A percentile compares a stretch with the other conserved stretches of the same genome.
These are phyloP conservation scores for Panthera leo DNA, from an alignment of 2,113 vertebrate genomes.

Conservation along the genomic window DNA sequence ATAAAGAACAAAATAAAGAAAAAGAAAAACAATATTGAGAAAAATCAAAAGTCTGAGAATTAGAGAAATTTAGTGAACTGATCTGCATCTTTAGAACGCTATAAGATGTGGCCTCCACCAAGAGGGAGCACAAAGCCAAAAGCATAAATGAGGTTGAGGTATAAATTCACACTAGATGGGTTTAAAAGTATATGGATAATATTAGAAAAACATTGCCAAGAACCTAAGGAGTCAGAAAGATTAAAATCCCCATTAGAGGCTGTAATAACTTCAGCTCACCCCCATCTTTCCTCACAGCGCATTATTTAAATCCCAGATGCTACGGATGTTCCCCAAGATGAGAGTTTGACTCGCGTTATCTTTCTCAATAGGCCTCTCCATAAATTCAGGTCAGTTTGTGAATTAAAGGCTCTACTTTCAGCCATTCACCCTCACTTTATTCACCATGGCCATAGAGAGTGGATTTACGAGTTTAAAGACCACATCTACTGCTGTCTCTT, in stretches of 20 bases:
- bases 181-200: background rate
- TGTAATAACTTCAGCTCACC: background rate
- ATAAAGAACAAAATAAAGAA: background rate
- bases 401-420: background rate
- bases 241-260: background rate
- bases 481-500: background rate
- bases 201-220: background rate
- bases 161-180: no score
- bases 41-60: background rate
- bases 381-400: background rate
- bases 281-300: fast-evolving
- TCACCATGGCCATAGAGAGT: background rate
- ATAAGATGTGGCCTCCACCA: background rate
- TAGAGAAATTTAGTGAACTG: background rate
- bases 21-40: background rate
- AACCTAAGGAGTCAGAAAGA: background rate
- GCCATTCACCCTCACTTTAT: background rate
- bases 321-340: background rate
- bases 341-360: background rate
- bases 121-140: background rate
- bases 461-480: background rate
- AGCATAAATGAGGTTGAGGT: no score
- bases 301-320: background rate
- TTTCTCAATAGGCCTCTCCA: background rate
- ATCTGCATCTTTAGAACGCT: background rate